Evolutionary conservation across 2,888 invertebrate genomes (phyloP).

Genomic region (Parascotia fuliginaria): DNA sequence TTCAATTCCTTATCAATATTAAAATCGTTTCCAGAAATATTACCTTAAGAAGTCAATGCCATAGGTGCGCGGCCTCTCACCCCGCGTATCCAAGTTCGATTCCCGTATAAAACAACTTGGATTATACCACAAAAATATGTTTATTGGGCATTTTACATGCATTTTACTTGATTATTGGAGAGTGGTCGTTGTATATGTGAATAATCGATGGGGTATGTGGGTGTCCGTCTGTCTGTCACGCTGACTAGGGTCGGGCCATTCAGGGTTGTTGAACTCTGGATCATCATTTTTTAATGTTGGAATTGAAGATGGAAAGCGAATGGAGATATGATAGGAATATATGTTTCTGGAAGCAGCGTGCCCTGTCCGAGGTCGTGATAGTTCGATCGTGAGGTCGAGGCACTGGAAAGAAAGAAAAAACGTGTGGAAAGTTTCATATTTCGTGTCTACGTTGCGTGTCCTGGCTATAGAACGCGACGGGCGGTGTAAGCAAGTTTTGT

Average conservation of each 20-base stretch:
- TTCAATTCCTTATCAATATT: slow-evolving; percentile 16
- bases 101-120: slow-evolving; percentile 47
- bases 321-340: not conserved
- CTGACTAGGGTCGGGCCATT: slow-evolving; percentile 2
- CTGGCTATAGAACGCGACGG: no score
- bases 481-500: no score
- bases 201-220: slow-evolving; percentile 6
- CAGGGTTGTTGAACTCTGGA: slow-evolving; percentile 23
- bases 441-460: no score
- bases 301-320: slow-evolving; percentile 7
- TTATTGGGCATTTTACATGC: slow-evolving; percentile 34
- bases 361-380: not conserved
- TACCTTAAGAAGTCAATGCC: slow-evolving; percentile 46
- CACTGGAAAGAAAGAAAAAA: not conserved
- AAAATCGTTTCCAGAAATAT: slow-evolving; percentile 20
- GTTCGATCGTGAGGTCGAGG: not conserved
- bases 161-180: slow-evolving; percentile 29
- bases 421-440: not conserved
- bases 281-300: slow-evolving; percentile 10
- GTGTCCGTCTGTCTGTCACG: slow-evolving; percentile 22
- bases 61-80: slow-evolving; percentile 52
- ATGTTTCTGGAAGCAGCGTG: not conserved
- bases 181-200: slow-evolving; percentile 30
- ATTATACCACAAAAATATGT: slow-evolving; percentile 46
- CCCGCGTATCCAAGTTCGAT: slow-evolving; percentile 49